phyloP scores from a whole-genome alignment of 2,888 invertebrate genomes.

The Camponotus fellah region DNA sequence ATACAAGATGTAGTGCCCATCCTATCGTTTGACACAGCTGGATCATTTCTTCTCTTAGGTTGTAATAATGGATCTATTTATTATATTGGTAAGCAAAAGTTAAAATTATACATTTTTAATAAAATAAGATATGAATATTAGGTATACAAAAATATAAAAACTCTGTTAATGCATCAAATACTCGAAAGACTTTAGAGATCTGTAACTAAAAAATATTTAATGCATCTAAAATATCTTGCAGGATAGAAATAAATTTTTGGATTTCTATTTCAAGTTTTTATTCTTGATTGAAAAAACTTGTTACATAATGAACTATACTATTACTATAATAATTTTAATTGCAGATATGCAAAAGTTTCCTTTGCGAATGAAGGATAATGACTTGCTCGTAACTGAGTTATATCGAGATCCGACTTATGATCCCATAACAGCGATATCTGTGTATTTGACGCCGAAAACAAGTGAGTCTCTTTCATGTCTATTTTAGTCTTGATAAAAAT shows the following conservation, averaged over 20 bases:
- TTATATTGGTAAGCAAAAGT: slow-evolving; percentile 92
- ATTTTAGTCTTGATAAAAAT: slow-evolving; percentile 26
- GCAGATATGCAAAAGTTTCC: slow-evolving; percentile 99
- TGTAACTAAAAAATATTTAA: slow-evolving; percentile 3
- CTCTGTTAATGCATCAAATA: not conserved
- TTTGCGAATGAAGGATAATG: slow-evolving; percentile 99
- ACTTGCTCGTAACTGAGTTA: slow-evolving; percentile 97
- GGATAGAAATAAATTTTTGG: not conserved
- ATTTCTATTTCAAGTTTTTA: not conserved
- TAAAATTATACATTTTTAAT: slow-evolving; percentile 6
- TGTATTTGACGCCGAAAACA: slow-evolving; percentile 99
- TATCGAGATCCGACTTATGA: slow-evolving; percentile 98
- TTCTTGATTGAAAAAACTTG: slow-evolving; percentile 7
- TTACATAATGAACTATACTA: slow-evolving; percentile 11
- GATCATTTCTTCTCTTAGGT: slow-evolving; percentile 97
- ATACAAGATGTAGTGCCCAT: slow-evolving; percentile 98
- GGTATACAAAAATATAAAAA: not conserved
- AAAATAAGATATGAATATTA: not conserved
- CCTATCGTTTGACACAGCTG: slow-evolving; percentile 98
- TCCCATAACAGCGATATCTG: slow-evolving; percentile 98
- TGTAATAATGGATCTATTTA: slow-evolving; percentile 99
- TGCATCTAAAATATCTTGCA: not conserved
- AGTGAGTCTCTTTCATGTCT: slow-evolving; percentile 89
- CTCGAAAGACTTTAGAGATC: not conserved
- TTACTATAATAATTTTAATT: slow-evolving; percentile 20